Percentiles rank a stretch among this genome's conserved stretches.
phyloP scores from a whole-genome alignment of 2,888 invertebrate genomes.

The Chrysodeixis includens region DNA sequence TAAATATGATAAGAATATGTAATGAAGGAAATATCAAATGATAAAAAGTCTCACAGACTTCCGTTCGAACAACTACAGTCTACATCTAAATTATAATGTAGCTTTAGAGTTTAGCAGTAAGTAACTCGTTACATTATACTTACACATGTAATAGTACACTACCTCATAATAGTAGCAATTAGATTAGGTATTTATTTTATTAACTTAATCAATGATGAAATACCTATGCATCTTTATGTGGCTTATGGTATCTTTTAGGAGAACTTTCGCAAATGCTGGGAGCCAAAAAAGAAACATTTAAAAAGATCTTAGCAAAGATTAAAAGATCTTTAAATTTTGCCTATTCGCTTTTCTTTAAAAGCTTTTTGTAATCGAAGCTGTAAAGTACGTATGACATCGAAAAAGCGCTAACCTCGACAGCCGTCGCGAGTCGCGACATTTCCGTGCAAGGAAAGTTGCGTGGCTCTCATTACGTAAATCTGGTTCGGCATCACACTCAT shows the following conservation, averaged over 20 bases:
- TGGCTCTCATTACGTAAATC: constrained; percentile 78
- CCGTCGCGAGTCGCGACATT: constrained; percentile 51
- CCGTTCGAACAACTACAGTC: background rate
- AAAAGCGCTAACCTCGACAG: constrained; percentile 42
- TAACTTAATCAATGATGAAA: too few species aligned
- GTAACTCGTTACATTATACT: too few species aligned
- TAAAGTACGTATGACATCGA: constrained; percentile 24
- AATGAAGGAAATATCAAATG: constrained; percentile 1
- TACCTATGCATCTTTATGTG: too few species aligned
- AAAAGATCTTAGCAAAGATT: too few species aligned
- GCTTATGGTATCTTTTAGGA: too few species aligned
- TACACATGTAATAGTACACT: too few species aligned
- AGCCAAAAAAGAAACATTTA: too few species aligned
- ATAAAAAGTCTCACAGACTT: background rate
- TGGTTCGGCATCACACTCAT: constrained; percentile 68
- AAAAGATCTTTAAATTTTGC: too few species aligned
- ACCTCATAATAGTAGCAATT: too few species aligned
- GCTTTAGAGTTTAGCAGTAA: background rate
- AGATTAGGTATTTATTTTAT: too few species aligned
- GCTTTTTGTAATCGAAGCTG: constrained; percentile 9
- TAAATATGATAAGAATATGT: background rate
- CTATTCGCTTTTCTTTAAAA: background rate
- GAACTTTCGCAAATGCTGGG: too few species aligned
- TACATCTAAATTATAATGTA: background rate
- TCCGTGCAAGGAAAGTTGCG: constrained; percentile 76